Base-by-base conservation (phyloP, 2,888 invertebrate genomes). In the Spodoptera picta region DNA sequence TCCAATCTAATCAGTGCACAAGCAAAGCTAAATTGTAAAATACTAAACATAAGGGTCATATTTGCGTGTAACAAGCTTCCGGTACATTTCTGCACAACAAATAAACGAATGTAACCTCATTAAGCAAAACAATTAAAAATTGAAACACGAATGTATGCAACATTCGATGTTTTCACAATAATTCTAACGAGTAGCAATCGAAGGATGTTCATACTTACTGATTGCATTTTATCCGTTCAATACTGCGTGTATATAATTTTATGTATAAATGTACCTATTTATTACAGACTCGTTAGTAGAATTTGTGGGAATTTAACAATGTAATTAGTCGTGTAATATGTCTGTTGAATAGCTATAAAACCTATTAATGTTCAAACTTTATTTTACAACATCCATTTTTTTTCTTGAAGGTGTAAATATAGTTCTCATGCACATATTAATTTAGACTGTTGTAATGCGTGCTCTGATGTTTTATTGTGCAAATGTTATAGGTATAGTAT, bases 131-230 rank as follows among this genome's bases (percentile, higher is more conserved):
- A 69, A 69, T 58, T 65, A 47, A 44, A 71, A 53, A 43, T 12
- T 44, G 53, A 56, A 23, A 43, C 51, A 36, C 51, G 43, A 49
- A 31, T 36, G 43, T 41, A 54, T 54, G 44, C 62, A 69, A 63
- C 46, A 70, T 36, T n/a, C 36, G 27, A 10, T 52, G 42, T 56
- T 71, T 73, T 50, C 73, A 55, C 76, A 79, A 72, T 58, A 58
- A 51, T 64, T 51, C 55, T 24, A 57, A 54, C 19, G 51, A 23
- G 42, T 44, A 52, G 61, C 42, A 71, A 63, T 46, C 43, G 9
- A 43, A 79, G 77, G 77, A 77, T 79, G 59, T 67, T 10, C 7
- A n/a, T 46, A 67, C 36, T 76, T 77, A 73, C 43, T 10, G 44
- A 41, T 77, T 77, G 77, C 77, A 64, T 53, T 66, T 64, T 45